Evolutionary conservation across 2,888 invertebrate species (phyloP).

Genomic region (Polydrusus pterygomalis): DNA sequence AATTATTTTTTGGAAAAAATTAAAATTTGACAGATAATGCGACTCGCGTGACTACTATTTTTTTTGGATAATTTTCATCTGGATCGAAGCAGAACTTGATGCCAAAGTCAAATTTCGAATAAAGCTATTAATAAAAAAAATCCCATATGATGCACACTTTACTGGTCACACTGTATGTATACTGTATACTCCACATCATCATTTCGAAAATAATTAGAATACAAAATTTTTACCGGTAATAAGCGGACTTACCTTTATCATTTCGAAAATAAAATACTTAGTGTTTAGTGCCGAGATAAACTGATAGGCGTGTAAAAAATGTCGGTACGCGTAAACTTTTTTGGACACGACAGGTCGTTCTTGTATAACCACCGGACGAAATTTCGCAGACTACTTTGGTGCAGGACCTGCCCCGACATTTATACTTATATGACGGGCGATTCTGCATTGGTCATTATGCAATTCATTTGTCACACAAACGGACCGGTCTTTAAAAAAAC

Average conservation of each 20-base stretch:
- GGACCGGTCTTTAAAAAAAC: slow-evolving; percentile 42
- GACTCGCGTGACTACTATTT: too few relatives aligned
- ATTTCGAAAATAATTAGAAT: too few relatives aligned
- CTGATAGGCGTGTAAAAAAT: background rate
- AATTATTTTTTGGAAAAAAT: too few relatives aligned
- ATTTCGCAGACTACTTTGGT: slow-evolving; percentile 39
- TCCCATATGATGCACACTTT: too few relatives aligned
- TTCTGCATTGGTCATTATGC: slow-evolving; percentile 44
- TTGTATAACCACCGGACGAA: slow-evolving; percentile 29
- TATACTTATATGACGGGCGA: slow-evolving; percentile 40
- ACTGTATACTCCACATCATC: too few relatives aligned
- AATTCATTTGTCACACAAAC: slow-evolving; percentile 43
- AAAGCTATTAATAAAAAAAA: too few relatives aligned
- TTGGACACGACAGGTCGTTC: background rate
- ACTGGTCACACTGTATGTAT: too few relatives aligned
- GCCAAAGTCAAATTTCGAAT: too few relatives aligned
- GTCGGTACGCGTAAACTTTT: background rate
- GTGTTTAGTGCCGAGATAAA: background rate
- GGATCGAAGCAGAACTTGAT: too few relatives aligned
- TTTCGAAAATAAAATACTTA: slow-evolving; percentile 9
- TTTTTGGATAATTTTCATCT: too few relatives aligned
- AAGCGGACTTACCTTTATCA: slow-evolving; percentile 30
- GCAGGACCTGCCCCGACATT: slow-evolving; percentile 34
- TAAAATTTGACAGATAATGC: too few relatives aligned
- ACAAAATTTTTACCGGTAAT: too few relatives aligned